Percentiles rank a stretch among this genome's conserved stretches.
These are phyloP conservation scores for Phymatocera aterrima DNA, from an alignment of 2,888 invertebrate genomes.

Conservation along the genomic window DNA sequence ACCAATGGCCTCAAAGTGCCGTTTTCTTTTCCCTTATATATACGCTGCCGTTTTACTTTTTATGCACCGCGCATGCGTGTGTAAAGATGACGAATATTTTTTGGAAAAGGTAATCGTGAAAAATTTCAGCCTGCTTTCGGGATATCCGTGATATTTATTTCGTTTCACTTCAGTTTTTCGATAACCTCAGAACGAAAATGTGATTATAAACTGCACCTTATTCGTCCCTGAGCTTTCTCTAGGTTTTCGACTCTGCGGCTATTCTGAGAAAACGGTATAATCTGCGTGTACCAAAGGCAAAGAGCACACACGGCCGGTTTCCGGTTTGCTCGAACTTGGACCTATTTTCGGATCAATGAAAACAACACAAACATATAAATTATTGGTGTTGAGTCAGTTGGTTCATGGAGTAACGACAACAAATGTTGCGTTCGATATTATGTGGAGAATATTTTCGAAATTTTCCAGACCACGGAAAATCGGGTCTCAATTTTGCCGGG, in stretches of 20 bases:
- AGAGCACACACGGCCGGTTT: background rate
- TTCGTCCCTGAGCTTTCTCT: background rate
- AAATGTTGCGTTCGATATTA: slow-evolving; percentile 19
- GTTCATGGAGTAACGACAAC: slow-evolving; percentile 22
- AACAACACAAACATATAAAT: slow-evolving; percentile 7
- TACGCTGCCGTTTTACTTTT: too few relatives aligned
- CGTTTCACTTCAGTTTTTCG: background rate
- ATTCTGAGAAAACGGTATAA: background rate
- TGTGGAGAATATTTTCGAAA: slow-evolving; percentile 1
- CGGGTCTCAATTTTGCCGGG: background rate
- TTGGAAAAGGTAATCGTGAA: too few relatives aligned
- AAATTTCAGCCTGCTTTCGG: too few relatives aligned
- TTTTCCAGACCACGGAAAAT: background rate
- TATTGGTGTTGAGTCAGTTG: background rate
- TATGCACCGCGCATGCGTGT: too few relatives aligned
- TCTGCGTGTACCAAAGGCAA: background rate
- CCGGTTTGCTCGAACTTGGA: slow-evolving; percentile 9
- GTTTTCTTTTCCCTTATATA: too few relatives aligned
- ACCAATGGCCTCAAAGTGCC: too few relatives aligned
- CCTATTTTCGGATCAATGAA: slow-evolving; percentile 23
- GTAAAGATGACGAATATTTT: too few relatives aligned
- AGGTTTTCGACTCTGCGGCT: background rate
- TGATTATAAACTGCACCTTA: background rate
- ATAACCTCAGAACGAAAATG: background rate
- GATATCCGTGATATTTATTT: too few relatives aligned